Conservation (phyloP, 35 echinoderm and acorn worm species). For the Apostichopus parvimensis region DNA sequence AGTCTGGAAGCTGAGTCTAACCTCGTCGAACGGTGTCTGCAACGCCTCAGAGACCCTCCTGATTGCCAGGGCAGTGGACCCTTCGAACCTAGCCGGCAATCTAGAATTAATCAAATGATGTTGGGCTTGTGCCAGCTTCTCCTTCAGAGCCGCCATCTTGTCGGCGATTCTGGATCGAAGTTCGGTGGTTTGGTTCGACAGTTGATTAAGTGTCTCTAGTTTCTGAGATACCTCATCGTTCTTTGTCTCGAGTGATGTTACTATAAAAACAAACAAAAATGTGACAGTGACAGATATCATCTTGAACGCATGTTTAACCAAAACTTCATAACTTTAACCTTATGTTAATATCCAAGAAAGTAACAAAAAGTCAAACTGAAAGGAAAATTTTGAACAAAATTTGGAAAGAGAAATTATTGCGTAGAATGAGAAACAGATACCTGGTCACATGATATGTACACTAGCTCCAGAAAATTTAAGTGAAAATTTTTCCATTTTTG, state of each 20-base stretch:
- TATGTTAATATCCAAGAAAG: too few species aligned
- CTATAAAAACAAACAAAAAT: conserved; percentile 26
- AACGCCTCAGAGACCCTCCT: neutral
- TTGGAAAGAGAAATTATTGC: too few species aligned
- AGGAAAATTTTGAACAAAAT: too few species aligned
- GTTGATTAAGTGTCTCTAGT: conserved; percentile 44
- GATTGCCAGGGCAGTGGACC: conserved; percentile 66
- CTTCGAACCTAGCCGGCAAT: conserved; percentile 77
- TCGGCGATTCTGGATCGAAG: conserved; percentile 66
- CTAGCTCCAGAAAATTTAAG: too few species aligned
- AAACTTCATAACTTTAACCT: too few species aligned
- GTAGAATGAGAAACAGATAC: too few species aligned
- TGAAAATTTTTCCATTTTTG: too few species aligned
- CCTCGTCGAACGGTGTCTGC: conserved; percentile 60
- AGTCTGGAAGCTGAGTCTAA: conserved; percentile 75
- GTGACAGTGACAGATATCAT: too few species aligned
- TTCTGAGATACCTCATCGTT: conserved; percentile 16
- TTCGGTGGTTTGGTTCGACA: conserved; percentile 69
- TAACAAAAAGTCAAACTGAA: too few species aligned
- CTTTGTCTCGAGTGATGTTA: conserved; percentile 65
- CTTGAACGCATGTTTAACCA: too few species aligned
- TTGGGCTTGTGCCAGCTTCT: conserved; percentile 79
- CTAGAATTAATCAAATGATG: conserved; percentile 75
- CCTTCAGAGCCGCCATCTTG: conserved; percentile 67
- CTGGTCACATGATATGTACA: too few species aligned